These are phyloP conservation scores for Chironex yamaguchii DNA, from an alignment of 30 jellyfish, hydroid and myxozoan species.

Conservation along the genomic window DNA sequence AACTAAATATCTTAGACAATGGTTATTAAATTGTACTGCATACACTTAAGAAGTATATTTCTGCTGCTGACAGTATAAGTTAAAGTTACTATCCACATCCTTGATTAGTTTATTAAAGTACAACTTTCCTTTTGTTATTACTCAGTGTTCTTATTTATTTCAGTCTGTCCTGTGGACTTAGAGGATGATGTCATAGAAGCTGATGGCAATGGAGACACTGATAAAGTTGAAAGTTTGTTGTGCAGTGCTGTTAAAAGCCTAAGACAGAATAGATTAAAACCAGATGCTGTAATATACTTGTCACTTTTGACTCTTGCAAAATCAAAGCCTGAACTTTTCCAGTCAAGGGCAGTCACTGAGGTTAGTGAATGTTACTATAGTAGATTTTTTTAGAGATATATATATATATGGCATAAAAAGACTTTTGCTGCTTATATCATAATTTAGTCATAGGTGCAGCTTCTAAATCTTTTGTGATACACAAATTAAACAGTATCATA, in stretches of 20 bases:
- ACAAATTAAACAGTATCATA: neutral
- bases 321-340: conserved; percentile 77
- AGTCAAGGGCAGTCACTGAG: conserved; percentile 79
- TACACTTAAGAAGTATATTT: no score
- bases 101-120: no score
- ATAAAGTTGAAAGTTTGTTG: conserved; percentile 81
- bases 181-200: conserved; percentile 82
- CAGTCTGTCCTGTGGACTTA: conserved; percentile 67
- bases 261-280: conserved; percentile 82
- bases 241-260: conserved; percentile 84
- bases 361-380: conserved; percentile 16
- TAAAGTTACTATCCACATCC: no score
- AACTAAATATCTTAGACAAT: no score
- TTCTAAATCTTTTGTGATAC: no score
- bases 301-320: conserved; percentile 81
- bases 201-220: conserved; percentile 50
- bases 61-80: no score
- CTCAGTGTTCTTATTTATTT: neutral
- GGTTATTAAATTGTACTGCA: no score
- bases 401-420: neutral
- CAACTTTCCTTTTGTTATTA: neutral
- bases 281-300: conserved; percentile 92
- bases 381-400: neutral
- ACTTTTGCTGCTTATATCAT: no score
- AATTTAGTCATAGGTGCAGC: no score